Evolutionary conservation across 2,888 invertebrate genomes (phyloP).

Genomic region (Drosophila falleni): DNA sequence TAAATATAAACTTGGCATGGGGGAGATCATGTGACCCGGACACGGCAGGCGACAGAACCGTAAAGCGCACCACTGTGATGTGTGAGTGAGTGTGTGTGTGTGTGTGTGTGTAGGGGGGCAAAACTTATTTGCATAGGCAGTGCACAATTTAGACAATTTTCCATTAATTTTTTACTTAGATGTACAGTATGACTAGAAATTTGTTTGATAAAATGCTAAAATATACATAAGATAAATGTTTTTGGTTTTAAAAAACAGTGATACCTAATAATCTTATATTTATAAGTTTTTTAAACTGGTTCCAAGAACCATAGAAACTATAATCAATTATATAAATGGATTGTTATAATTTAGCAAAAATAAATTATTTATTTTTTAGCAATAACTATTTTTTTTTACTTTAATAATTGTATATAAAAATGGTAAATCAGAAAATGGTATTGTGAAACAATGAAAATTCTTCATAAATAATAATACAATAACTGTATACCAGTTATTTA

Average conservation of each 20-base stretch:
- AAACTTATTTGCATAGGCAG: slow-evolving; percentile 20
- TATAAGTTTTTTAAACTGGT: no score
- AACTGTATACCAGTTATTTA: no score
- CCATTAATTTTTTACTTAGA: background rate
- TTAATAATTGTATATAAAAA: no score
- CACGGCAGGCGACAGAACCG: slow-evolving; percentile 11
- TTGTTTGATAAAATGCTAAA: background rate
- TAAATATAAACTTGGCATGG: slow-evolving; percentile 79
- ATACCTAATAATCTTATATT: no score
- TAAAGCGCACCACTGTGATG: background rate
- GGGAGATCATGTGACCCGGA: slow-evolving; percentile 71
- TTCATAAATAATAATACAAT: no score
- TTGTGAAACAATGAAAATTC: no score
- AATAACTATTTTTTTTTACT: no score
- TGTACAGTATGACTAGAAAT: background rate
- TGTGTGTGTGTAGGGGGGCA: background rate
- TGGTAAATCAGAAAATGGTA: no score
- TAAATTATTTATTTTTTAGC: no score
- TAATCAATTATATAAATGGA: no score
- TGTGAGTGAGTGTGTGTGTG: background rate
- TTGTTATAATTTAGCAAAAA: no score
- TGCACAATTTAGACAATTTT: slow-evolving; percentile 18
- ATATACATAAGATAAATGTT: background rate
- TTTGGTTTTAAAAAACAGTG: background rate
- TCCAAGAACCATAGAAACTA: no score